These are phyloP conservation scores for Andrena bicolor DNA, from an alignment of 2,888 invertebrate species.

Conservation along the genomic window DNA sequence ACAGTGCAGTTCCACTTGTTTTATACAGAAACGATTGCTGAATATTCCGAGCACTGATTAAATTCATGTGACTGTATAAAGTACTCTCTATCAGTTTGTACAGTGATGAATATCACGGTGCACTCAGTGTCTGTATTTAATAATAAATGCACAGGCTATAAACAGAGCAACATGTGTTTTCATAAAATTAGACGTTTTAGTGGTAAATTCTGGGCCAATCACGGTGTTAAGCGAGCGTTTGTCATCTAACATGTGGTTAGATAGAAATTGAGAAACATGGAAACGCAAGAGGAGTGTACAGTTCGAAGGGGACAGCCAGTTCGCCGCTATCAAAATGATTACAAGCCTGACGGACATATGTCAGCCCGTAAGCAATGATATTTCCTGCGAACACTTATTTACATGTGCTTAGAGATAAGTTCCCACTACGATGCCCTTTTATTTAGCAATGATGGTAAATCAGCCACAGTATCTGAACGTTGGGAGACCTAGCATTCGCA, in stretches of 20 bases:
- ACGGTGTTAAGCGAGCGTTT: conserved; percentile 11
- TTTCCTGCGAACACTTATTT: neutral
- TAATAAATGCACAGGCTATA: conserved; percentile 1
- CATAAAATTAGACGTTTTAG: neutral
- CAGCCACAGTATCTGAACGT: conserved; percentile 65
- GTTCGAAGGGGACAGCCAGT: conserved; percentile 78
- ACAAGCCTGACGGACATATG: conserved; percentile 76
- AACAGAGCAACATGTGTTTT: conserved; percentile 4
- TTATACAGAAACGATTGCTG: neutral
- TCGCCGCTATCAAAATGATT: conserved; percentile 80
- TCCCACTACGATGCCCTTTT: neutral
- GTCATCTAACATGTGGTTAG: neutral
- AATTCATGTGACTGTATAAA: neutral
- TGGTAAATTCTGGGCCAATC: neutral
- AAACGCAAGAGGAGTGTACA: conserved; percentile 79
- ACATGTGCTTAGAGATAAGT: neutral
- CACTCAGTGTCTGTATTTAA: conserved; percentile 2
- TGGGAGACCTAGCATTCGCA: conserved; percentile 75
- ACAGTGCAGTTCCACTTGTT: conserved; percentile 12
- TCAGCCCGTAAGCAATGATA: conserved; percentile 70
- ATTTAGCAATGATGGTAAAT: conserved; percentile 62
- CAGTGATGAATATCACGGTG: neutral
- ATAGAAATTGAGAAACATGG: conserved; percentile 72
- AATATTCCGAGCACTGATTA: neutral
- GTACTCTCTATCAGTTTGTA: neutral